These are phyloP conservation scores for Elachura formosa DNA, from an alignment of 2,113 vertebrate genomes.

Conservation along the genomic window DNA sequence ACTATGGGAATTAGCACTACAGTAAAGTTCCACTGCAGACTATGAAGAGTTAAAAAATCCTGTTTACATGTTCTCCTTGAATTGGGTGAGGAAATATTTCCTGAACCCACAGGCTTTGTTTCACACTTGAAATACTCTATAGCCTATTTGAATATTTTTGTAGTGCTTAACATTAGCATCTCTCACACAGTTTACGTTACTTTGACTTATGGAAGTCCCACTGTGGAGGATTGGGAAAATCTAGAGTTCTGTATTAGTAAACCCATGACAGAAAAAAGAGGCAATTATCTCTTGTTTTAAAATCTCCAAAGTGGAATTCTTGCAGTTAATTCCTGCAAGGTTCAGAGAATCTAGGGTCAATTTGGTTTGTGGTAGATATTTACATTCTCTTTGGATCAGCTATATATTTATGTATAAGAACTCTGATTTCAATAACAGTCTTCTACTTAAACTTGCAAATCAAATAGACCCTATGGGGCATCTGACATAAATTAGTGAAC, in stretches of 20 bases:
- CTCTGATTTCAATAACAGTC: not conserved
- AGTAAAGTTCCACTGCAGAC: not conserved
- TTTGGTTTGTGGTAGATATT: constrained; percentile 22
- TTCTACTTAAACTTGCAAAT: constrained; percentile 38
- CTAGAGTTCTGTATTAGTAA: constrained; percentile 40
- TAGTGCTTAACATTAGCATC: constrained; percentile 41
- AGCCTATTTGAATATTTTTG: constrained; percentile 46
- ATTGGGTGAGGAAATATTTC: constrained; percentile 9
- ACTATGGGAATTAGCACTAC: not conserved
- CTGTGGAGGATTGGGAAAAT: constrained; percentile 32
- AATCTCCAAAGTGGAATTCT: constrained; percentile 40
- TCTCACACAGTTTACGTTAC: constrained; percentile 49
- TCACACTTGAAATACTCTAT: constrained; percentile 57
- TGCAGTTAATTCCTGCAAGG: constrained; percentile 42
- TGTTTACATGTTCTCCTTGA: constrained; percentile 7
- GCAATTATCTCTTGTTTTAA: constrained; percentile 51
- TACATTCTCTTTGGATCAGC: constrained; percentile 1
- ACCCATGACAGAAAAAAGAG: constrained; percentile 21
- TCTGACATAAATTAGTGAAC: not conserved
- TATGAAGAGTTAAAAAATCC: constrained; percentile 1
- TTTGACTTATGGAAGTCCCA: constrained; percentile 55
- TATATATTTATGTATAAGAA: constrained; percentile 10
- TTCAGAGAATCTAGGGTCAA: constrained; percentile 14
- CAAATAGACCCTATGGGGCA: not conserved
- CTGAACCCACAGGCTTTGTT: constrained; percentile 22